phyloP scores from a whole-genome alignment of 2,888 invertebrate species.

The Andrena dorsata region DNA sequence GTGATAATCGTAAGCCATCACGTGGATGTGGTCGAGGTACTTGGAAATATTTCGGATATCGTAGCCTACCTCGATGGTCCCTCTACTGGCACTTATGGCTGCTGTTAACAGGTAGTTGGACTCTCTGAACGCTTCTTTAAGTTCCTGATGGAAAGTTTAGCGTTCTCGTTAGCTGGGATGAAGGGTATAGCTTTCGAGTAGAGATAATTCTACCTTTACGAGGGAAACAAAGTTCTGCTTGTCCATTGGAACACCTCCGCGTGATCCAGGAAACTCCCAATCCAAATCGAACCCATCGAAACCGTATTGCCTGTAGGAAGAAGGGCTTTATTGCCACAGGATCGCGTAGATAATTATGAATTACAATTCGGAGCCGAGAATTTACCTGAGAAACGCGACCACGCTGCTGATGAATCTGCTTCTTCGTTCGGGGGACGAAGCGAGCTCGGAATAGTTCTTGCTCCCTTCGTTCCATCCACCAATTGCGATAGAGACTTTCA shows the following conservation, averaged over 20 bases:
- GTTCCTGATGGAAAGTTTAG: conserved; percentile 86
- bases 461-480: conserved; percentile 98
- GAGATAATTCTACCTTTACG: conserved; percentile 87
- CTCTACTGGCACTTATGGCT: conserved; percentile 92
- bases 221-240: conserved; percentile 91
- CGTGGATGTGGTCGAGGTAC: conserved; percentile 89
- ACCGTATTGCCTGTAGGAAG: conserved; percentile 87
- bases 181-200: background rate
- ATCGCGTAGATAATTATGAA: background rate
- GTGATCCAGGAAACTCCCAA: conserved; percentile 93
- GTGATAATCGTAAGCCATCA: conserved; percentile 96
- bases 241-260: conserved; percentile 91
- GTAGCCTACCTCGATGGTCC: conserved; percentile 91
- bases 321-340: background rate
- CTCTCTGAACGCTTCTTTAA: conserved; percentile 90
- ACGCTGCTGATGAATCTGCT: conserved; percentile 90
- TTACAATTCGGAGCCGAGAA: background rate
- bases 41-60: conserved; percentile 89
- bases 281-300: conserved; percentile 93
- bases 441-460: conserved; percentile 89
- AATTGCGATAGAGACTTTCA: conserved; percentile 91
- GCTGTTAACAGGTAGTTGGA: conserved; percentile 91
- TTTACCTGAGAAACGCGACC: conserved; percentile 89
- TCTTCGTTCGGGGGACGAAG: conserved; percentile 88
- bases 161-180: background rate